A percentile compares a stretch with the other conserved stretches of the same genome.
These are phyloP conservation scores for Lutra lutra DNA, from an alignment of 2,797 vertebrate species.

Conservation along the genomic window DNA sequence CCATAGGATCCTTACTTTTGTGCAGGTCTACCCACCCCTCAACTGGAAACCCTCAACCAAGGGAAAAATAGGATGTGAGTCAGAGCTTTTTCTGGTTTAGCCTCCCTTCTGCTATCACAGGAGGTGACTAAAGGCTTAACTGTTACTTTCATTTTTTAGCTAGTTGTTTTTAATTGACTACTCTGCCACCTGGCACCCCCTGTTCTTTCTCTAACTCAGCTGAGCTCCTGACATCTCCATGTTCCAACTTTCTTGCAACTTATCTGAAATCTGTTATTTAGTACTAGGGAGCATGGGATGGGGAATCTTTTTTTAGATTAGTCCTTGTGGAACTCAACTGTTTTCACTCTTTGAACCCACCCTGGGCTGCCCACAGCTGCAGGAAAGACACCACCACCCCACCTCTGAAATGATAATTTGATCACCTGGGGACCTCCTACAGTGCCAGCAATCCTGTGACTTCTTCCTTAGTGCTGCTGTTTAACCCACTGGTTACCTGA, in stretches of 20 bases:
- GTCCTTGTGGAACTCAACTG: neutral
- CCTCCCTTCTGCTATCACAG: neutral
- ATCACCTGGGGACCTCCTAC: too few relatives aligned
- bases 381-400: neutral
- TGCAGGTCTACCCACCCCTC: neutral
- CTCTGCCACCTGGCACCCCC: neutral
- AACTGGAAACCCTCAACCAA: neutral
- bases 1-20: neutral
- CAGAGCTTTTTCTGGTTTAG: neutral
- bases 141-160: neutral
- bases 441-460: neutral
- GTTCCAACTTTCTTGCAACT: neutral
- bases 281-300: neutral
- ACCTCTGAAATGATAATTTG: neutral
- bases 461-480: neutral
- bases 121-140: neutral
- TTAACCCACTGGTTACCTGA: neutral
- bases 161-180: neutral
- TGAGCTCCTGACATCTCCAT: neutral
- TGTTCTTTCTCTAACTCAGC: neutral
- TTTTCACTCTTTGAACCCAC: neutral
- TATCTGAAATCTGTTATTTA: neutral
- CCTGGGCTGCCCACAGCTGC: neutral
- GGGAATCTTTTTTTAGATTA: neutral
- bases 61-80: neutral